Evolutionary conservation across 2,888 invertebrate genomes (phyloP).

Genomic region (Aplocera efformata): DNA sequence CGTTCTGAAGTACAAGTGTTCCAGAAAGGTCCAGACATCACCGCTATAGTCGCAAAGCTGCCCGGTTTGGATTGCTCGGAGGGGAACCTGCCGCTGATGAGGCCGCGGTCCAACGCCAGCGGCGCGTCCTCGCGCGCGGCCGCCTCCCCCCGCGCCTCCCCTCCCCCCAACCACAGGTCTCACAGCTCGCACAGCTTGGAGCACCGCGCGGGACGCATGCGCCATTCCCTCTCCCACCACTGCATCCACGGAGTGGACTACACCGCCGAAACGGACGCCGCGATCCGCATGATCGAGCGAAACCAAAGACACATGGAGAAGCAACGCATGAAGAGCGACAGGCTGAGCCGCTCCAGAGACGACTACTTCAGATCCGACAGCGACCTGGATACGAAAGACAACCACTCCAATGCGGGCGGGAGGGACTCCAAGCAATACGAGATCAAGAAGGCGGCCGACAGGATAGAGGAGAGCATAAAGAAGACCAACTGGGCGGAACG

Average conservation of each 20-base stretch:
- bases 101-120: conserved; percentile 79
- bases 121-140: conserved; percentile 80
- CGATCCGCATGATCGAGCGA: conserved; percentile 78
- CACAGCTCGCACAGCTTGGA: conserved; percentile 73
- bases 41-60: conserved; percentile 84
- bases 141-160: conserved; percentile 55
- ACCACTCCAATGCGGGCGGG: conserved; percentile 36
- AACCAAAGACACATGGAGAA: conserved; percentile 82
- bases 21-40: conserved; percentile 90
- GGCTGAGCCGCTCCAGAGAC: conserved; percentile 61
- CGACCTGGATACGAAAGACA: conserved; percentile 56
- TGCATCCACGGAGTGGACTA: conserved; percentile 76
- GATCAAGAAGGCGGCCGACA: conserved; percentile 62
- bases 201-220: conserved; percentile 61
- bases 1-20: conserved; percentile 83
- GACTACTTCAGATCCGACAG: conserved; percentile 68
- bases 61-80: conserved; percentile 78
- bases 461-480: conserved; percentile 72
- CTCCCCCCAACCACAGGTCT: conserved; percentile 52
- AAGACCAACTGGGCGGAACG: conserved; percentile 76
- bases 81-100: conserved; percentile 61
- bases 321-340: conserved; percentile 71
- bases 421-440: conserved; percentile 53
- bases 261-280: conserved; percentile 81
- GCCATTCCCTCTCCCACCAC: conserved; percentile 72